Base-by-base conservation (phyloP, 1,140 invertebrate genomes). In the Bombus confusus region DNA sequence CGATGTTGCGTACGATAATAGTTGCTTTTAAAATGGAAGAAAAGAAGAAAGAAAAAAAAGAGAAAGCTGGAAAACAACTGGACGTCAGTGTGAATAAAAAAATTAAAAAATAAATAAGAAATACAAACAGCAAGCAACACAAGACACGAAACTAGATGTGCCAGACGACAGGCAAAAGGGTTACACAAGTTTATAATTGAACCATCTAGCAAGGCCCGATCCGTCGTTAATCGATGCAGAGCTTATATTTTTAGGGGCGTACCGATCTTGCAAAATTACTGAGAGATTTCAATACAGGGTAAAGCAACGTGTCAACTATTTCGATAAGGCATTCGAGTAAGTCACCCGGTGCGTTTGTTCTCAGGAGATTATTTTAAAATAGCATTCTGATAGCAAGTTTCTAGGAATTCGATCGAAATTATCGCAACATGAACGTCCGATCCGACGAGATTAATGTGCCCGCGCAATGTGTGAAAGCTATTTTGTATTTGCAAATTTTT, bases 61-160 rank as follows among this genome's bases (percentile, higher is more conserved):
- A 43, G 25, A 83, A 71, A 71, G 9, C 39, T 47, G 64, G n/a
- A 64, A 18, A 47, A n/a, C 52, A 22, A 79, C 9, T 66, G 64
- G 52, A 88, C 74, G 84, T 88, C 86, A 83, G 84, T 91, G 84
- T 89, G 90, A 91, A 91, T 91, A 78, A 59, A 74, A 64, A 71
- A 68, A 78, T 22, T 47, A 28, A 78, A n/a, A 52, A 76, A 84
- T 77, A 86, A 79, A 74, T 75, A 34, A 52, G 73, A 82, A 80
- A 83, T 41, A 75, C 73, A 80, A 75, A 93, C 90, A 91, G 92
- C 94, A 93, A 95, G 92, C 93, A 94, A 93, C 91, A 94, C 92
- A 93, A 94, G 94, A 94, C 94, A 95, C 93, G 94, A 95, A 93
- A 94, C 92, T 94, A 93, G 90, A 93, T 94, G 94, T 94, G 93